Evolutionary conservation across 2,888 invertebrate genomes (phyloP).

Genomic region (Apotomis capreana): DNA sequence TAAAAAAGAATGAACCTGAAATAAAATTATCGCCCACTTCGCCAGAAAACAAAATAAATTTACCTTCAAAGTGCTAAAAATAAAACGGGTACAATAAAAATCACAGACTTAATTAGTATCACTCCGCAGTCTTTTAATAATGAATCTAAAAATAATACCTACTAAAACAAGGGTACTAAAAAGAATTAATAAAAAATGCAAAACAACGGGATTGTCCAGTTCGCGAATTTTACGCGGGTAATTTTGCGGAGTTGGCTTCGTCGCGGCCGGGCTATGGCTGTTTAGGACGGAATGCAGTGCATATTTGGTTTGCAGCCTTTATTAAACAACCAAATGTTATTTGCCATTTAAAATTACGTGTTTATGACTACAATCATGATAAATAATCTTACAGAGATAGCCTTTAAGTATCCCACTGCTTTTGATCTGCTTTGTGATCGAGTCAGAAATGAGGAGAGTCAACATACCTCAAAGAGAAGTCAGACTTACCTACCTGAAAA

Average conservation of each 20-base stretch:
- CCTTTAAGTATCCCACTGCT: too few species aligned
- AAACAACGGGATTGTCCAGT: constrained; percentile 10
- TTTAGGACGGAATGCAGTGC: too few species aligned
- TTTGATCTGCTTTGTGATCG: too few species aligned
- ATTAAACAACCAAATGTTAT: too few species aligned
- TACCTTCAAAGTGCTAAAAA: not conserved
- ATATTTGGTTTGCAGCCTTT: too few species aligned
- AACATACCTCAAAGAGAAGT: too few species aligned
- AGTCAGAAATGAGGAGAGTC: too few species aligned
- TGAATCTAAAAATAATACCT: constrained; percentile 35
- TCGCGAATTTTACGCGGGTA: constrained; percentile 5
- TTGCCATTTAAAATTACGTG: too few species aligned
- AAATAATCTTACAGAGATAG: too few species aligned
- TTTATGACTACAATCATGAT: too few species aligned
- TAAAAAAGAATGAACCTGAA: not conserved
- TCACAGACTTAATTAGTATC: constrained; percentile 29
- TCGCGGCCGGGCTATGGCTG: too few species aligned
- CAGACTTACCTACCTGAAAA: too few species aligned
- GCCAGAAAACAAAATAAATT: not conserved
- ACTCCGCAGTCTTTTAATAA: constrained; percentile 27
- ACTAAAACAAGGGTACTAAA: constrained; percentile 24
- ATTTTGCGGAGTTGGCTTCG: not conserved
- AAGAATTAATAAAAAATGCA: constrained; percentile 38
- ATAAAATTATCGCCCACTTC: not conserved
- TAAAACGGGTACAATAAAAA: not conserved